Base-by-base conservation (phyloP, 2,888 invertebrate species). In the Chymomyza fuscimana region DNA sequence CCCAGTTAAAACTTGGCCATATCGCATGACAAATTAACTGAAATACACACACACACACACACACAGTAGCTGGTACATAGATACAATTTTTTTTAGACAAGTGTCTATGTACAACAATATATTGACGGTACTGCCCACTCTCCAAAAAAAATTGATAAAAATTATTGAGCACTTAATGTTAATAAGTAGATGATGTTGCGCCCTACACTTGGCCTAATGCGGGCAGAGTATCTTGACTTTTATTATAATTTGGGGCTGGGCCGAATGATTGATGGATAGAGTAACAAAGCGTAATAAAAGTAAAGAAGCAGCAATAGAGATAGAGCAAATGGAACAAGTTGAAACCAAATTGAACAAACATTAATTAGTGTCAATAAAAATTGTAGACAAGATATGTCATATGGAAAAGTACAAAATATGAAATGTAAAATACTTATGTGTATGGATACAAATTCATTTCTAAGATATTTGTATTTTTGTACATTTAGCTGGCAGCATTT, bases 301-400 rank as follows among this genome's bases (percentile, higher is more conserved):
- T 3, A 46, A 46, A 7, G 40, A 46, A 46, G 40, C 12, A 7
- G 32, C 32, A 32, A 1, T 32, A 32, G 32, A 32, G 32, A 9
- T 32, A 32, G 12, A 67, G 29, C n/a, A 32, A 51, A 16, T 15
- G 0, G 2, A 16, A 51, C 51, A 51, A 51, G 4, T 51, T 51
- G 5, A 15, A 51, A 51, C 52, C 72, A 72, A 76, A 59, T 73
- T 61, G 70, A 67, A 40, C 67, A 59, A 63, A 61, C 76, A 70
- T 75, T 83, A 83, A 83, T 83, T 87, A 83, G 81, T 74, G 73
- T 74, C 87, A 83, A 83, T 87, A 87, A 87, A 87, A 80, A 61
- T 46, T 62, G 71, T 67, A 68, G 71, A 77, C 72, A 67, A 67
- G 15, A 82, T 74, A 65, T 87, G 83, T 85, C 82, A 72, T 78